Evolutionary conservation across 1,140 invertebrate genomes (phyloP).

Genomic region (Melanaphis sacchari): DNA sequence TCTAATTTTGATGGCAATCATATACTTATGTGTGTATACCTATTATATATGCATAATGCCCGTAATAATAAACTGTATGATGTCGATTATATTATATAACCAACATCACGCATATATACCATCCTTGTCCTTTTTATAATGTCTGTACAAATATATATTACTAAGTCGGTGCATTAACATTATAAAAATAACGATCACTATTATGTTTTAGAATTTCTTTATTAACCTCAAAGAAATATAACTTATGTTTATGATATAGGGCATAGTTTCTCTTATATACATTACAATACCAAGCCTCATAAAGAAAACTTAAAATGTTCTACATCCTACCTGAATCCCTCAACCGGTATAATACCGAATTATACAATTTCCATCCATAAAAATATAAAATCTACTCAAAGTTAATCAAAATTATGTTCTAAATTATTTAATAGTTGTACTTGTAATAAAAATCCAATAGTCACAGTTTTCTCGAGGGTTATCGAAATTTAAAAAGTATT

Average conservation of each 20-base stretch:
- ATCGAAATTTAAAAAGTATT: neutral
- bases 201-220: neutral
- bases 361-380: neutral
- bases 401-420: no score
- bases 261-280: neutral
- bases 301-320: neutral
- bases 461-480: neutral
- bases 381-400: no score
- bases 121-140: neutral
- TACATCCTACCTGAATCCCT: neutral
- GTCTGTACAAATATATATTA: neutral
- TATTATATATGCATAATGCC: neutral
- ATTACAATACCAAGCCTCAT: neutral
- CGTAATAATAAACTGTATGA: neutral
- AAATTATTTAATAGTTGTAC: no score
- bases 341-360: neutral
- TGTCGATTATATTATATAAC: neutral
- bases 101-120: neutral
- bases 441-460: neutral
- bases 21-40: neutral
- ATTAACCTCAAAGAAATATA: neutral
- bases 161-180: neutral
- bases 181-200: neutral
- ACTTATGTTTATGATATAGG: neutral
- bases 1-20: constrained; percentile 6